Evolutionary conservation across 2,797 vertebrate species (phyloP), one percentile per base, ranked within the genome.

Genomic region (Cossypha heuglini): DNA sequence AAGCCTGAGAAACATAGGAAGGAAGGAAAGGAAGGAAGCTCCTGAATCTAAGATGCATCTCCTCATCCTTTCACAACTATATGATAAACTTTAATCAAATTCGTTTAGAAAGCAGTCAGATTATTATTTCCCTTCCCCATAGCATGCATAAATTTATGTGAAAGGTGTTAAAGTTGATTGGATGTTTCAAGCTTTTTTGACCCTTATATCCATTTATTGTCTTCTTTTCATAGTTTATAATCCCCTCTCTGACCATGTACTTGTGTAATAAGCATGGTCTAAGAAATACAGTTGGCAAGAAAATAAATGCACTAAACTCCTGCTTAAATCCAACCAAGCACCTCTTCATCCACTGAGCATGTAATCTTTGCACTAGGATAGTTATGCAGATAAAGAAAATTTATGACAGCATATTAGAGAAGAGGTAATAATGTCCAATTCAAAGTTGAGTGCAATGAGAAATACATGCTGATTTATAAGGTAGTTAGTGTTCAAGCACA

Each of bases 181-280:
- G 13, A 48, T 63, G 14, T 55, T 71, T 43, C 28, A 55, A 38
- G 12, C n/a, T 59, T 82, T 74, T 75, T 40, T 74, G 38, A 75
- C 42, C 49, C 48, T 46, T 31, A 20, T 4, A 33, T 37, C n/a
- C 2, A 20, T 58, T 90, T 59, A 22, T 54, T 62, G 5, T 40
- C 54, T 66, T 67, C 13, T 61, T 69, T 79, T 69, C 2, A 13
- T 2, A 6, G 43, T 9, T 57, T 33, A 29, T 3, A 8, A 66
- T 58, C 29, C 61, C 11, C 21, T 64, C 46, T 62, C 59, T 45
- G 59, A 62, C 35, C 15, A 42, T 0, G 0, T 21, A 46, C n/a
- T 42, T 62, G 31, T 55, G 13, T 54, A 59, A 24, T 18, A 79
- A 37, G 8, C 38, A 45, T 11, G 19, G 31, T 26, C 25, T 67